Conservation (phyloP, 2,888 invertebrate species). For the Xylocampa areola region DNA sequence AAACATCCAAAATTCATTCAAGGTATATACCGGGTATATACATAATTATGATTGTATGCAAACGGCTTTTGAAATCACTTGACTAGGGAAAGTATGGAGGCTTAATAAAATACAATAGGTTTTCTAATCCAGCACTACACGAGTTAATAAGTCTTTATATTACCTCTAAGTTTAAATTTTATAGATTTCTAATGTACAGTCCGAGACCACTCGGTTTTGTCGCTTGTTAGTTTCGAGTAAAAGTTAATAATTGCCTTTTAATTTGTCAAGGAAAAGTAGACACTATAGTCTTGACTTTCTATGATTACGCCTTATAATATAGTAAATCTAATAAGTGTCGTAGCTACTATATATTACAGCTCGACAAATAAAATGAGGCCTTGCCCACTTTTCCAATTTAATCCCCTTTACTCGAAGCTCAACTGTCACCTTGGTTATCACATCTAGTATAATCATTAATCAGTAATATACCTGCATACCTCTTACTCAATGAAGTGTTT, state of each 20-base stretch:
- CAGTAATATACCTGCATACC: too few species aligned
- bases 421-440: too few species aligned
- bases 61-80: background rate
- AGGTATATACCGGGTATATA: too few species aligned
- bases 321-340: too few species aligned
- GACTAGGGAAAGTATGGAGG: background rate
- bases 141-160: constrained; percentile 7
- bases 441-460: too few species aligned
- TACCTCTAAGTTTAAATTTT: constrained; percentile 21
- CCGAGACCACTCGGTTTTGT: constrained; percentile 14
- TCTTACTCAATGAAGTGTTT: constrained; percentile 24
- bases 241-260: constrained; percentile 46
- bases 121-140: constrained; percentile 3
- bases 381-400: too few species aligned
- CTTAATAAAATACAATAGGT: background rate
- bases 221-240: constrained; percentile 35
- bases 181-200: constrained; percentile 19
- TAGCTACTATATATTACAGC: too few species aligned
- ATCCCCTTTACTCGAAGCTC: too few species aligned
- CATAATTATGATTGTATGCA: background rate
- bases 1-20: too few species aligned
- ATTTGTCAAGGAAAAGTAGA: constrained; percentile 41
- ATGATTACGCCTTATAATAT: constrained; percentile 17
- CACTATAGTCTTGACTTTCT: constrained; percentile 35
- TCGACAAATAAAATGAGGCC: too few species aligned